Evolutionary conservation across 2,888 invertebrate genomes (phyloP), one percentile per base, ranked within the genome.

Genomic region (Andrena haemorrhoa): DNA sequence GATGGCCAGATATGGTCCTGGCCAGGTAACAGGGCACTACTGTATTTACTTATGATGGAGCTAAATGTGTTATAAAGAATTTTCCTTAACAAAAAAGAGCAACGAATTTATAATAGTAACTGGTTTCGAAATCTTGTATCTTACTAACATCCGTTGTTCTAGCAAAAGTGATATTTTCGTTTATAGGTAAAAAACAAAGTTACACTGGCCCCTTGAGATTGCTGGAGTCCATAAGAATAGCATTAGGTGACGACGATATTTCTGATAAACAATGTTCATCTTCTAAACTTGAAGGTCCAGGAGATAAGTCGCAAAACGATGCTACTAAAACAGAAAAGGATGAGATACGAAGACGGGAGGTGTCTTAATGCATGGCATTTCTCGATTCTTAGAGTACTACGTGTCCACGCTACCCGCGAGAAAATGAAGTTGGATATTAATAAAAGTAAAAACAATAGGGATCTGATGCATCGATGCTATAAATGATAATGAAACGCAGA

Each of bases 131-230:
- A 41, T 41, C 41, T 41, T 16, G 4, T 5, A 41, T 16, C 20
- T 0, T 61, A 16, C 33, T 49, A n/a, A 53, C 35, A 58, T 31
- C 10, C 26, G 7, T 2, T 74, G 10, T 12, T 31, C 0, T 35
- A 47, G 20, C 8, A 2, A 47, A 47, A 49, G 31, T 12, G 33
- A n/a, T 16, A 16, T 16, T 7, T 77, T 51, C 65, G 8, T 41
- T 60, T 74, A 33, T 94, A 97, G 97, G 96, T 93, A 95, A 95
- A 88, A 96, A 96, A 94, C 93, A 95, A 86, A 95, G 95, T 84
- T 94, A 95, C 90, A 94, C 94, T 47, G 96, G 95, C 87, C 95
- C 96, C 7, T 94, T 95, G 63, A 94, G 95, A 79, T 90, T 96
- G 87, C 95, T 96, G 86, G 95, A 96, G 83, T 95, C 96, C 6